These are phyloP conservation scores for Epizoanthus scotinus DNA, from an alignment of 92 coral and sea anemone species.

Conservation along the genomic window DNA sequence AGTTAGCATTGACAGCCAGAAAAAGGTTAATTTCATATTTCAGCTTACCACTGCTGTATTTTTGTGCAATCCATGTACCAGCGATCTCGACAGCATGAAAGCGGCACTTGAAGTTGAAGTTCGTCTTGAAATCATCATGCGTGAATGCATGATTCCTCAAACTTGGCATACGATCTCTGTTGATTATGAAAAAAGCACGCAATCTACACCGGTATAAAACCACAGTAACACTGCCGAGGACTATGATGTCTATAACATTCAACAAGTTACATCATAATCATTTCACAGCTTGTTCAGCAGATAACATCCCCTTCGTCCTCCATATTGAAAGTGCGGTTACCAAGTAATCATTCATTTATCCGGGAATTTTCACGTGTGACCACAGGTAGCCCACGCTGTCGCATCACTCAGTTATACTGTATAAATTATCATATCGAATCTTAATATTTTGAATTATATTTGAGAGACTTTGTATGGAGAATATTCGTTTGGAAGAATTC, in stretches of 20 bases:
- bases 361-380: not conserved
- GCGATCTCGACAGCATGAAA: slow-evolving; percentile 5
- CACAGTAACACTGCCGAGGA: not conserved
- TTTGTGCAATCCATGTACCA: not conserved
- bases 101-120: not conserved
- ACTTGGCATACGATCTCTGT: slow-evolving; percentile 7
- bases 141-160: not conserved
- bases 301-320: slow-evolving; percentile 26
- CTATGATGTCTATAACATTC: not conserved
- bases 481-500: too few relatives aligned
- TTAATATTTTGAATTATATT: too few relatives aligned
- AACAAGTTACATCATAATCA: not conserved
- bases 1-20: not conserved
- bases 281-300: not conserved
- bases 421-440: too few relatives aligned
- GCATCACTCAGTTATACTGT: too few relatives aligned
- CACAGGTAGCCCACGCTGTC: too few relatives aligned
- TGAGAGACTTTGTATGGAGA: too few relatives aligned
- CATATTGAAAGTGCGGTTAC: slow-evolving; percentile 36
- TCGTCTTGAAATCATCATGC: slow-evolving; percentile 17
- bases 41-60: slow-evolving; percentile 3
- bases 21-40: not conserved
- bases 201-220: not conserved
- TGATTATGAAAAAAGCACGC: not conserved
- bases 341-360: not conserved